Evolutionary conservation across 2,113 vertebrate species (phyloP).

Genomic region (Stictonetta naevosa): DNA sequence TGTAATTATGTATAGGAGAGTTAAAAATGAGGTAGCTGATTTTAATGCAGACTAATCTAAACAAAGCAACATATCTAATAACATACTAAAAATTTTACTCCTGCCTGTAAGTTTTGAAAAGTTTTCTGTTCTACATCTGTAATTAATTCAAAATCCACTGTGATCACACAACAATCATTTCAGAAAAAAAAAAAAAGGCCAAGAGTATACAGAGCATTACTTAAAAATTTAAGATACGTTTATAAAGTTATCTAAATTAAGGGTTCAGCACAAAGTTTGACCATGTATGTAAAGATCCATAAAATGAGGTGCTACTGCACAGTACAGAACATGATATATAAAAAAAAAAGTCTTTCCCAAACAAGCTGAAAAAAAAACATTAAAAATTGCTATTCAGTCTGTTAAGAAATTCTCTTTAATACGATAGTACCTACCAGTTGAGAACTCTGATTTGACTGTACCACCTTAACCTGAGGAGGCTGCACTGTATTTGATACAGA

Average conservation of each 20-base stretch:
- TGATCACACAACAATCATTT: not conserved
- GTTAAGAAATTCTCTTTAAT: not conserved
- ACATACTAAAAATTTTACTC: not conserved
- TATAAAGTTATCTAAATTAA: not conserved
- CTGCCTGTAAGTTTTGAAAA: not conserved
- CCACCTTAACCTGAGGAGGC: conserved; percentile 71
- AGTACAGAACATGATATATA: not conserved
- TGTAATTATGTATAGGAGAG: not conserved
- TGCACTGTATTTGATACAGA: conserved; percentile 71
- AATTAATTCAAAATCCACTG: not conserved
- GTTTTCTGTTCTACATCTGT: not conserved
- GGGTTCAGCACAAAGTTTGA: not conserved
- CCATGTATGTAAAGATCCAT: not conserved
- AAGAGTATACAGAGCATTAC: not conserved
- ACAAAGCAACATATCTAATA: not conserved
- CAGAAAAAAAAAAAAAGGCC: not conserved
- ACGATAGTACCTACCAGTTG: conserved; percentile 79
- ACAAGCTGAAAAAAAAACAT: not conserved
- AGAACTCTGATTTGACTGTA: conserved; percentile 78
- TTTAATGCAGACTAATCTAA: not conserved
- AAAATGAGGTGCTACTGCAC: not conserved
- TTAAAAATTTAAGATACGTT: not conserved
- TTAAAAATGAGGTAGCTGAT: not conserved
- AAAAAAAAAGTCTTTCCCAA: not conserved
- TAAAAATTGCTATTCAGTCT: not conserved